Evolutionary conservation across 35 echinoderm and acorn worm species (phyloP).

Genomic region (Patiria miniata): DNA sequence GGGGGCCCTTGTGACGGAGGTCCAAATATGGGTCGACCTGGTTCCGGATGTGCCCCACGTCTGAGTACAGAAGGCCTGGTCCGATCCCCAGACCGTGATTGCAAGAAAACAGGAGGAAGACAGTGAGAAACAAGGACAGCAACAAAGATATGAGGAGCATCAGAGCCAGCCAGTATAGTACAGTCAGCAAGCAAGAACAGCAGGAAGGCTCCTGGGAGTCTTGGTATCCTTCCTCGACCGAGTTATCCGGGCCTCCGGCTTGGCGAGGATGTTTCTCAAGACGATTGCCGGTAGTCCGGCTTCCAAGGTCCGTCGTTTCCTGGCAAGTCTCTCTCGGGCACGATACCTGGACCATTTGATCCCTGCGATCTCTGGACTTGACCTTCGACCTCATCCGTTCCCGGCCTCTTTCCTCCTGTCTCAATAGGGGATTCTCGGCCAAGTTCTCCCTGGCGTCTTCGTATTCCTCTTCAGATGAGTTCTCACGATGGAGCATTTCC

Average conservation of each 20-base stretch:
- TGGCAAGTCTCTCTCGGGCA: background rate
- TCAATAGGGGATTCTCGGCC: background rate
- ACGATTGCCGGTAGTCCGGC: background rate
- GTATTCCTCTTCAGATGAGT: background rate
- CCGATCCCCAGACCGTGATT: constrained; percentile 14
- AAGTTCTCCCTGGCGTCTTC: background rate
- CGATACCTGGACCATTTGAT: background rate
- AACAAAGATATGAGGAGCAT: background rate
- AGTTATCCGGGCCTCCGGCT: too few relatives aligned
- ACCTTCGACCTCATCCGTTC: background rate
- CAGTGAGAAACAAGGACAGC: background rate
- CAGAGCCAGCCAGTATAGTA: background rate
- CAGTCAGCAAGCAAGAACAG: background rate
- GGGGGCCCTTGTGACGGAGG: background rate
- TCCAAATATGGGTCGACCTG: background rate
- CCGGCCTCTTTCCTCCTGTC: background rate
- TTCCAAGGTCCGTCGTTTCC: too few relatives aligned
- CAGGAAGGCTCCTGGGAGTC: background rate
- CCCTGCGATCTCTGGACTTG: background rate
- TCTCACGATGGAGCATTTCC: background rate
- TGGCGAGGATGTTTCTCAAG: background rate
- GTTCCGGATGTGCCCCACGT: background rate
- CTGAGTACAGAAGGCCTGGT: background rate
- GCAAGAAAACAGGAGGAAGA: background rate
- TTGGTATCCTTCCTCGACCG: background rate